Evolutionary conservation across 2,113 vertebrate species (phyloP).

Genomic region (Scartelaos histophorus): DNA sequence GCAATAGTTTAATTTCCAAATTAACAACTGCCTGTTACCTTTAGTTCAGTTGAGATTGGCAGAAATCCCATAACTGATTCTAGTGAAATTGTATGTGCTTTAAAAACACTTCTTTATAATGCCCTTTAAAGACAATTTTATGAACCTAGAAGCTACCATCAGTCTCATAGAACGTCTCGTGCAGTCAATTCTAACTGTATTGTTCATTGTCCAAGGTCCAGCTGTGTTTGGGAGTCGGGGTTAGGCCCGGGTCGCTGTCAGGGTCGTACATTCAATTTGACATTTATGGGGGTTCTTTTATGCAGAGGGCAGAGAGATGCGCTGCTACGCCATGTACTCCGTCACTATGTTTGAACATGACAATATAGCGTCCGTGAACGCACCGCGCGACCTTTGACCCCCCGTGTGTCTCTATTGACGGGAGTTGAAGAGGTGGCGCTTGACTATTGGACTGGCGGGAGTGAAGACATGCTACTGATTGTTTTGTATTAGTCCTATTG

Average conservation of each 20-base stretch:
- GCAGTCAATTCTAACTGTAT: neutral
- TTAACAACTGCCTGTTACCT: too few relatives aligned
- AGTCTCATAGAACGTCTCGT: neutral
- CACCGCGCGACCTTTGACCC: slow-evolving; percentile 6
- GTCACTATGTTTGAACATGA: neutral
- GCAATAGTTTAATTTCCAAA: too few relatives aligned
- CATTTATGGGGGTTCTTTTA: neutral
- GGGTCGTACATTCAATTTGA: neutral
- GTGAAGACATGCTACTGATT: slow-evolving; percentile 24
- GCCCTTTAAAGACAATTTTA: too few relatives aligned
- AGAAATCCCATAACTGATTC: too few relatives aligned
- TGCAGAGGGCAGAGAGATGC: neutral
- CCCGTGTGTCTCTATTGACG: slow-evolving; percentile 23
- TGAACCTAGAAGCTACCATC: neutral
- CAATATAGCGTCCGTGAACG: slow-evolving; percentile 7
- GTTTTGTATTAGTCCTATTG: slow-evolving; percentile 42
- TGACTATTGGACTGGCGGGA: slow-evolving; percentile 21
- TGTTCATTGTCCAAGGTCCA: neutral
- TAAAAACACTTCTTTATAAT: too few relatives aligned
- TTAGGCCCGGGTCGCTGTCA: neutral
- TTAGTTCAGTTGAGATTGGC: too few relatives aligned
- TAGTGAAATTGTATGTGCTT: too few relatives aligned
- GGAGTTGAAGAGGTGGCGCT: slow-evolving; percentile 29
- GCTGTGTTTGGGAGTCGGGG: neutral
- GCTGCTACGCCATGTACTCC: slow-evolving; percentile 14